Conservation (phyloP, 30 jellyfish, hydroid and myxozoan genomes). For the Pseudorhiza aurosa region DNA sequence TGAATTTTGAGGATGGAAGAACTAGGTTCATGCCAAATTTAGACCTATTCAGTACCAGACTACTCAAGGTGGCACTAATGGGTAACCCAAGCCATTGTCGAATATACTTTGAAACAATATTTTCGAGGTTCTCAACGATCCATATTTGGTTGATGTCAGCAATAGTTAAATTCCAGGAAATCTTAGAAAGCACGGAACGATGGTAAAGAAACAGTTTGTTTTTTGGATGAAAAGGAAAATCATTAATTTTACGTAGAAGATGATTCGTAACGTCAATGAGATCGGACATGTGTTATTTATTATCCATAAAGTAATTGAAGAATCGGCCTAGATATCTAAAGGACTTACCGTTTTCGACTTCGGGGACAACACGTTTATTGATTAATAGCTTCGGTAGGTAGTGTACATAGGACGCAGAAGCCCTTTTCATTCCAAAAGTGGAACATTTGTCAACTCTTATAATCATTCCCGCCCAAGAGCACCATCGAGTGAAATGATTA, state of each 20-base stretch:
- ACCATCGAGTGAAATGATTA: too few species aligned
- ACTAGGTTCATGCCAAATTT: not conserved
- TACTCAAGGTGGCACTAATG: not conserved
- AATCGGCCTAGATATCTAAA: not conserved
- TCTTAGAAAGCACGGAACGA: not conserved
- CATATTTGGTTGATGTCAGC: not conserved
- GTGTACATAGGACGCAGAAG: too few species aligned
- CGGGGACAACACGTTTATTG: too few species aligned
- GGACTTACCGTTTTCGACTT: too few species aligned
- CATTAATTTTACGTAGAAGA: not conserved
- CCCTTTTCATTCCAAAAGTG: too few species aligned
- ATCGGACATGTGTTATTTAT: not conserved
- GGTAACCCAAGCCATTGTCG: conserved; percentile 22
- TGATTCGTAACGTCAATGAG: not conserved
- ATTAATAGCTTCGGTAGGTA: too few species aligned
- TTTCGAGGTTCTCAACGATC: not conserved
- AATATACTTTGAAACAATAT: not conserved
- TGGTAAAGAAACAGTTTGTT: not conserved
- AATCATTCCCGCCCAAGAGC: too few species aligned
- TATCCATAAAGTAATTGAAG: not conserved
- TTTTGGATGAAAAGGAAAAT: not conserved
- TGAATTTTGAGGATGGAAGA: not conserved
- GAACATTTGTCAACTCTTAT: too few species aligned
- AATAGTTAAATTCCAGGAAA: conserved; percentile 1
- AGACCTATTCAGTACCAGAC: not conserved